These are phyloP conservation scores for Scartelaos histophorus DNA, from an alignment of 2,113 vertebrate genomes.

Conservation along the genomic window DNA sequence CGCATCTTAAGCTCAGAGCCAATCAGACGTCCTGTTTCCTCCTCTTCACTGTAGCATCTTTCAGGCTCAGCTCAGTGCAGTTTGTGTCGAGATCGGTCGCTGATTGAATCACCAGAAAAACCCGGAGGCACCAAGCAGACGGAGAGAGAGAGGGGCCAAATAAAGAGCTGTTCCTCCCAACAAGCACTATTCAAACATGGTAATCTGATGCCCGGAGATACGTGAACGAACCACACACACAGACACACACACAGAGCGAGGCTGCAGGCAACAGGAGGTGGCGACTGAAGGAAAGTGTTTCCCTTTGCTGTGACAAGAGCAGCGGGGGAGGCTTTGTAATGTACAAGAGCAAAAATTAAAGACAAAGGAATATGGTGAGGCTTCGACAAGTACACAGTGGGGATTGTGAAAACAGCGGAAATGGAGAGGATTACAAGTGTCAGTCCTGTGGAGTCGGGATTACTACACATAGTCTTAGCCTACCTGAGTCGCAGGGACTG, in stretches of 20 bases:
- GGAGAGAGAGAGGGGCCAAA: constrained; percentile 21
- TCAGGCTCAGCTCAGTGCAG: constrained; percentile 27
- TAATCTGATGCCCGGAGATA: constrained; percentile 62
- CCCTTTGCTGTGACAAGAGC: constrained; percentile 43
- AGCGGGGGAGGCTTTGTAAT: constrained; percentile 33
- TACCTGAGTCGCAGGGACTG: background rate
- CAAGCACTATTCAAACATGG: constrained; percentile 51
- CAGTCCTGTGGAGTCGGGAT: background rate
- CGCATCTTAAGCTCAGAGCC: constrained; percentile 46
- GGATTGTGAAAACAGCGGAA: background rate
- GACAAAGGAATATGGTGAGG: constrained; percentile 5
- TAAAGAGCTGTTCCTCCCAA: constrained; percentile 52
- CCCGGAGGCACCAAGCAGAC: constrained; percentile 30
- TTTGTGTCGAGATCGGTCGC: constrained; percentile 48
- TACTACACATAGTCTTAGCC: background rate
- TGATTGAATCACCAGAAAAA: constrained; percentile 54
- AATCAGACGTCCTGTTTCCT: constrained; percentile 54
- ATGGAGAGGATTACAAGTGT: background rate
- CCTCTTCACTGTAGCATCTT: constrained; percentile 27
- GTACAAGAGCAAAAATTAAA: constrained; percentile 47
- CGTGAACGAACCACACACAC: constrained; percentile 36
- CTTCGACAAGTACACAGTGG: background rate
- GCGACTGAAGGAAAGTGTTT: constrained; percentile 12
- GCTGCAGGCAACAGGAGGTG: constrained; percentile 33
- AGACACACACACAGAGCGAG: constrained; percentile 31